These are phyloP conservation scores for Drosophila melanica DNA, from an alignment of 1,140 invertebrate genomes.

Conservation along the genomic window DNA sequence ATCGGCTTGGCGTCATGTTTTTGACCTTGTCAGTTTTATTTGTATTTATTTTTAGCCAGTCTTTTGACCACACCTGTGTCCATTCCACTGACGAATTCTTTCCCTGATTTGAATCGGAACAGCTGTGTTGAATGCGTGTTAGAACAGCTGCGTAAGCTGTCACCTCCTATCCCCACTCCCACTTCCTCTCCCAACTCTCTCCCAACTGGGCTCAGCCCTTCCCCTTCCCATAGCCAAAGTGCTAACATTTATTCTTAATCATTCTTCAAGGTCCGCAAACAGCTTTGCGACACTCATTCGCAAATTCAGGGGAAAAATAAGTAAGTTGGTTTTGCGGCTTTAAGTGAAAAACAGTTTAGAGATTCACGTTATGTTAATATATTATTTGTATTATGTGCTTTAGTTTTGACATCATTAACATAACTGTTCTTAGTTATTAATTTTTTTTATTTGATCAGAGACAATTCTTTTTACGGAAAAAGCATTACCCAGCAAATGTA, in stretches of 20 bases:
- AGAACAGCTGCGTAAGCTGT: not conserved
- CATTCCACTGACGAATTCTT: constrained; percentile 7
- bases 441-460: too few species aligned
- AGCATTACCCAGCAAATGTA: too few species aligned
- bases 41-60: not conserved
- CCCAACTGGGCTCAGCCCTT: not conserved
- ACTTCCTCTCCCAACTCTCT: too few species aligned
- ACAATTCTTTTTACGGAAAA: too few species aligned
- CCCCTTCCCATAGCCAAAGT: not conserved
- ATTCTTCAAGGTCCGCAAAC: not conserved
- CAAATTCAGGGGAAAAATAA: not conserved
- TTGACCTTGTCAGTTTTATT: constrained; percentile 10
- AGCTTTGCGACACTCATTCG: not conserved
- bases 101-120: not conserved
- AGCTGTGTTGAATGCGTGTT: constrained; percentile 8
- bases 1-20: not conserved
- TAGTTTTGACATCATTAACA: too few species aligned
- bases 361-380: too few species aligned
- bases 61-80: constrained; percentile 2
- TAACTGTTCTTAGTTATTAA: too few species aligned
- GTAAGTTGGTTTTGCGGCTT: not conserved
- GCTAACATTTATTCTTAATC: not conserved
- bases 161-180: too few species aligned
- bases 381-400: too few species aligned
- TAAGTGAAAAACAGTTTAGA: too few species aligned